These are phyloP conservation scores for Drosophila mettleri DNA, from an alignment of 2,888 invertebrate genomes.

Conservation along the genomic window DNA sequence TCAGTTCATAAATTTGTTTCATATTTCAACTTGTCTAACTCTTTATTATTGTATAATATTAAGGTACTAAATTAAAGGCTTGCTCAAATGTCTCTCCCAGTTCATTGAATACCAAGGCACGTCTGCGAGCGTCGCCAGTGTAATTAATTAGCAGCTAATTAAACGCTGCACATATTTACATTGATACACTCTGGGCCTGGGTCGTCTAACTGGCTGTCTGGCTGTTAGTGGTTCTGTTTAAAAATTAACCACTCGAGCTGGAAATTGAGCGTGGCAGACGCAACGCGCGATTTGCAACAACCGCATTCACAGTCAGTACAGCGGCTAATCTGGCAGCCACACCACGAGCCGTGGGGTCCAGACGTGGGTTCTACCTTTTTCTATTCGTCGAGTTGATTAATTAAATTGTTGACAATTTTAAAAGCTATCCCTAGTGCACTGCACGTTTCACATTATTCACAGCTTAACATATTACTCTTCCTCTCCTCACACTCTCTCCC, in stretches of 20 bases:
- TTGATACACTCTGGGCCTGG: constrained; percentile 11
- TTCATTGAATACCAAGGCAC: constrained; percentile 62
- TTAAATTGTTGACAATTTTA: constrained; percentile 80
- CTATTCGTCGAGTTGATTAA: constrained; percentile 66
- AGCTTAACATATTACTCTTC: constrained; percentile 59
- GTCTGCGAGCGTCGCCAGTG: constrained; percentile 29
- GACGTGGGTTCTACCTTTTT: background rate
- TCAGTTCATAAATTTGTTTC: no score
- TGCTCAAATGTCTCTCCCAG: constrained; percentile 13
- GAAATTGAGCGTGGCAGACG: constrained; percentile 64
- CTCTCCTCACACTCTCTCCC: constrained; percentile 2
- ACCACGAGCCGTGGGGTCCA: no score
- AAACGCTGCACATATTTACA: constrained; percentile 67
- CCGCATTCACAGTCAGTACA: constrained; percentile 38
- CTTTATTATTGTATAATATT: no score
- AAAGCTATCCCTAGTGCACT: constrained; percentile 55
- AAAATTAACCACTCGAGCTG: constrained; percentile 64
- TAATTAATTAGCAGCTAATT: constrained; percentile 74
- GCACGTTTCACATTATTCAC: constrained; percentile 65
- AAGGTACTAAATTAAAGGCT: no score
- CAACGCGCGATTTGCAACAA: constrained; percentile 33
- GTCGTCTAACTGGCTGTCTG: constrained; percentile 5
- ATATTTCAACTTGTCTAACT: no score
- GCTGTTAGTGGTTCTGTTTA: constrained; percentile 10
- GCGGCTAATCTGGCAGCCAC: constrained; percentile 42